Evolutionary conservation across 1,140 invertebrate genomes (phyloP), one percentile per base, ranked within the genome.

Genomic region (Zaprionus africanus): DNA sequence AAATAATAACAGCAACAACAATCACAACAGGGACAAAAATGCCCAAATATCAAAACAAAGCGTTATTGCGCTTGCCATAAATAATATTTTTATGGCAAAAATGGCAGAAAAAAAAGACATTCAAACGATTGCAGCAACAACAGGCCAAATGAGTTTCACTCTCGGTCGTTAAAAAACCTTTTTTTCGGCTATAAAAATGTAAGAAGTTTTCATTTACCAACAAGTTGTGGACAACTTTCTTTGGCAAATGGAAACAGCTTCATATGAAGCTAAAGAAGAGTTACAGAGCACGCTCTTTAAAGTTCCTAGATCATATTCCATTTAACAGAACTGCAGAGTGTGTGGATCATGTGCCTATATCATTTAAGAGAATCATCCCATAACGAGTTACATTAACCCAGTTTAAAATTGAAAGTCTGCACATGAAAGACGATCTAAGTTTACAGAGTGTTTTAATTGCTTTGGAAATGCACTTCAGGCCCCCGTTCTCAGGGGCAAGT

Each of bases 91-190:
- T 41, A 73, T 77, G 19, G 34, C 6, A 49, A 53, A 36, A 46
- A 46, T 5, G 22, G 22, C 22, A 34, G 2, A 70, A 64, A 28
- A 38, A 36, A 41, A 74, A 59, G 67, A 75, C 69, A 79, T 78
- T 58, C 58, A 75, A 51, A 58, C 43, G 57, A 64, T 63, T 76
- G 74, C n/a, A 5, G 49, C 56, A 66, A 72, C 19, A 46, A 46
- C 41, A 17, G n/a, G n/a, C 7, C 7, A 46, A 66, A 81, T 51
- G 19, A 77, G 81, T 83, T 83, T 84, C 81, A 81, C 78, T 84
- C 43, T 51, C 36, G 77, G 66, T 53, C 71, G 77, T 83, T 80
- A 60, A 79, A 49, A 22, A 22, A 19, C 12, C 11, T 13, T 51
- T 51, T 69, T 79, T 26, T 80, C 65, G 73, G 66, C 73, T 22